Evolutionary conservation across 2,888 invertebrate species (phyloP), one percentile per base, ranked within the genome.

Genomic region (Agapostemon virescens): DNA sequence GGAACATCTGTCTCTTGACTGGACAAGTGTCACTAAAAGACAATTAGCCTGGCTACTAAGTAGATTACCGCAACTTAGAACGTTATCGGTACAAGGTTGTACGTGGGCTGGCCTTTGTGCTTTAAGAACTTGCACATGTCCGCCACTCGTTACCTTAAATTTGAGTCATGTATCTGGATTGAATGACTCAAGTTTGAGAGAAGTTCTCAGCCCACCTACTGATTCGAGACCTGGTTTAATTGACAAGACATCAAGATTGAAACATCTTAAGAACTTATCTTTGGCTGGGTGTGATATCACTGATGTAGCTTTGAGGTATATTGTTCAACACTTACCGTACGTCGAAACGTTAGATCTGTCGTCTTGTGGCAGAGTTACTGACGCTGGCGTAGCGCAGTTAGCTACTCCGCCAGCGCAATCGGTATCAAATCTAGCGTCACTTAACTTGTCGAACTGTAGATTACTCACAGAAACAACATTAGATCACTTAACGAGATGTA

Each of bases 21-120:
- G 98, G 97, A 97, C 98, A 85, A 96, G 96, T 86, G 95, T 98
- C 79, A 97, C 97, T 40, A 95, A 97, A 88, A 94, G 97, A 72
- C 98, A 98, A 92, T 93, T 98, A n/a, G 95, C 96, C 0, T 98
- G 98, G 98, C 93, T 98, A n/a, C 94, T 98, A 36, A 95, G 96
- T 20, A 95, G 98, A 20, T 93, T 98, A 79, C 98, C 98, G 0
- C 96, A 97, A 13, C 94, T 98, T 30, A 96, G 96, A 82, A 95
- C 96, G 77, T 94, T 98, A 20, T 96, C 96, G 3, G 93, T 98
- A 52, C 96, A 96, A 74, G 96, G 96, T 58, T 97, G 88, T 94
- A 95, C 88, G 93, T 97, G 88, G 97, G 95, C 93, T 75, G 96
- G 97, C 2, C 96, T 97, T 20, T 94, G 96, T 49, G 97, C 97